Base-by-base conservation (phyloP, 2,797 vertebrate genomes). In the Mycteria americana region DNA sequence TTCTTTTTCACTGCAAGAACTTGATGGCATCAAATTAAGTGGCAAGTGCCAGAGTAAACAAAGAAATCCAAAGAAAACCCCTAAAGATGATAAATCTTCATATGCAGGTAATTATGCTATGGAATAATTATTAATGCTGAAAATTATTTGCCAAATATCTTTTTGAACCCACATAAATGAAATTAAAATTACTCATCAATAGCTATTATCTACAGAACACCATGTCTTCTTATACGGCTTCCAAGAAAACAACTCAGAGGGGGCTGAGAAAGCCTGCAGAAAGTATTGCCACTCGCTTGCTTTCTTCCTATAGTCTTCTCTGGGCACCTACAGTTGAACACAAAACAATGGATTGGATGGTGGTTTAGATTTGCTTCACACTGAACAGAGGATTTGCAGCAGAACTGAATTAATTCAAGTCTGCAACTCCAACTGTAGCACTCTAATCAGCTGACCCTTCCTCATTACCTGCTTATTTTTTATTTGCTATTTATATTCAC, bases 211-310 rank as follows among this genome's bases (percentile, higher is more conserved):
- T 69, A 74, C 2, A 51, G 37, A 85, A 68, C 13, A 74, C 7
- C 9, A 27, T 0, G 2, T 51, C 31, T 18, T 62, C 54, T 75
- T 45, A 7, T 0, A 79, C 2, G 6, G 37, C 9, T 62, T 83
- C 54, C 56, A 68, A 30, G 62, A 63, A 76, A 31, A 8, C 5
- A 23, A 10, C 7, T 30, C 33, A 33, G 2, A 33, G 33, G 7
- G 14, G 12, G 9, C 54, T 39, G 18, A 79, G 16, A 64, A 82
- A 88, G 30, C 28, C 43, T 72, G 35, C 39, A 82, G 43, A 73
- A 62, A 74, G 27, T 23, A 78, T 8, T 67, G 21, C 8, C 25
- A 45, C 33, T 43, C 3, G 0, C 13, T 19, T 83, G 37, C n/a
- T 18, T 45, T 22, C 18, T 74, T 65, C 22, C 51, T 53, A 28